A percentile compares a stretch with the other conserved stretches of the same genome.
Evolutionary conservation across 2,113 vertebrate species (phyloP).

Genomic region (Rhizomys pruinosus): DNA sequence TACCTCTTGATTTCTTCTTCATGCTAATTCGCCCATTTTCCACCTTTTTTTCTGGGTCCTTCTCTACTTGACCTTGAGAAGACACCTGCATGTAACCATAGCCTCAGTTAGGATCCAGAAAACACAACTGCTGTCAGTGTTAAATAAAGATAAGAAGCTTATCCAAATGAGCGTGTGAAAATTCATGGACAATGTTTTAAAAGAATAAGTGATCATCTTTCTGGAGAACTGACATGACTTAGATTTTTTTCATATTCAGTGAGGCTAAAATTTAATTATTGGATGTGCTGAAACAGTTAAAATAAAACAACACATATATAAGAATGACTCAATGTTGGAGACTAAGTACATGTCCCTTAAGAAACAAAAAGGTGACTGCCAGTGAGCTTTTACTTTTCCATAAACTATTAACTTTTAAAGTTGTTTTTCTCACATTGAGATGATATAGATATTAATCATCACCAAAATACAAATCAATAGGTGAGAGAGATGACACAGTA

Average conservation of each 20-base stretch:
- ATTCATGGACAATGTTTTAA: not conserved
- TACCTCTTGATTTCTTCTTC: too few species aligned
- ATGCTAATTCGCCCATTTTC: not conserved
- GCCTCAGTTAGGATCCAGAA: not conserved
- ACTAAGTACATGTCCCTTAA: slow-evolving; percentile 7
- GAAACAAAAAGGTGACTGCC: slow-evolving; percentile 47
- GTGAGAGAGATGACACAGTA: too few species aligned
- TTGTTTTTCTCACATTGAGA: slow-evolving; percentile 66
- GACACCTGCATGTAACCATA: not conserved
- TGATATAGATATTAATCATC: slow-evolving; percentile 38
- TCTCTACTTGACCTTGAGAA: not conserved
- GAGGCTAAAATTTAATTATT: slow-evolving; percentile 45
- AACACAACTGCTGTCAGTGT: not conserved
- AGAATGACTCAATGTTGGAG: slow-evolving; percentile 39
- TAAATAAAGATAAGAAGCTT: slow-evolving; percentile 6
- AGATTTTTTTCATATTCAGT: slow-evolving; percentile 58
- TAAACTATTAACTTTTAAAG: slow-evolving; percentile 38
- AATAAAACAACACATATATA: not conserved
- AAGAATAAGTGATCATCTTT: not conserved
- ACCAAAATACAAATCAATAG: slow-evolving; percentile 38
- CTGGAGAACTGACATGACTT: not conserved
- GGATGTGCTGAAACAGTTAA: not conserved
- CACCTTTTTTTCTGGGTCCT: not conserved
- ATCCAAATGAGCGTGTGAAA: not conserved
- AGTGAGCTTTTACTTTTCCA: slow-evolving; percentile 31